Conservation (phyloP, 1,140 invertebrate species). For the Drosophila lacertosa region DNA sequence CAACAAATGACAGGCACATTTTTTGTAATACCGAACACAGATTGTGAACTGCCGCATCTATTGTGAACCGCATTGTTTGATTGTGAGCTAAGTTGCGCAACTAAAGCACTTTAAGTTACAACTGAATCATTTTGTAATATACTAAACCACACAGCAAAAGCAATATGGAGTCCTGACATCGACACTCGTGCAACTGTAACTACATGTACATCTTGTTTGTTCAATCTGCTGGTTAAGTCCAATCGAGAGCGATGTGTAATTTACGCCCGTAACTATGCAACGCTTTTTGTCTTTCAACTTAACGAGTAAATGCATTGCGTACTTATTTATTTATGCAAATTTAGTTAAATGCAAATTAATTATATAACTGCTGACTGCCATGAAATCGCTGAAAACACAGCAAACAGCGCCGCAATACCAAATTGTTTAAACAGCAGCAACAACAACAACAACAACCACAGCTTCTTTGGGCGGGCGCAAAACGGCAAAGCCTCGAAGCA, state of each 20-base stretch:
- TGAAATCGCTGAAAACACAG: constrained; percentile 58
- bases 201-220: constrained; percentile 33
- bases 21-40: constrained; percentile 63
- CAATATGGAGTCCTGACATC: constrained; percentile 32
- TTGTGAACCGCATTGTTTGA: constrained; percentile 75
- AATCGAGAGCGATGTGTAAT: constrained; percentile 15
- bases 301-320: constrained; percentile 51
- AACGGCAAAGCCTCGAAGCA: constrained; percentile 67
- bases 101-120: constrained; percentile 61
- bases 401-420: constrained; percentile 49
- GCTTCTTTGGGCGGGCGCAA: constrained; percentile 31
- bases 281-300: constrained; percentile 18
- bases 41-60: constrained; percentile 34
- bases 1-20: constrained; percentile 46
- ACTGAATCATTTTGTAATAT: constrained; percentile 78
- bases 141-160: constrained; percentile 67
- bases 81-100: constrained; percentile 77
- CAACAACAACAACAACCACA: constrained; percentile 31
- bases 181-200: constrained; percentile 12
- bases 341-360: constrained; percentile 81
- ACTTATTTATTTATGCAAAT: constrained; percentile 83
- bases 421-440: constrained; percentile 65
- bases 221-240: constrained; percentile 38
- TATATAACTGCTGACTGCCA: constrained; percentile 58
- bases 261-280: constrained; percentile 32